Conservation (phyloP, 2,113 vertebrate genomes). For the Microtus ochrogaster region DNA sequence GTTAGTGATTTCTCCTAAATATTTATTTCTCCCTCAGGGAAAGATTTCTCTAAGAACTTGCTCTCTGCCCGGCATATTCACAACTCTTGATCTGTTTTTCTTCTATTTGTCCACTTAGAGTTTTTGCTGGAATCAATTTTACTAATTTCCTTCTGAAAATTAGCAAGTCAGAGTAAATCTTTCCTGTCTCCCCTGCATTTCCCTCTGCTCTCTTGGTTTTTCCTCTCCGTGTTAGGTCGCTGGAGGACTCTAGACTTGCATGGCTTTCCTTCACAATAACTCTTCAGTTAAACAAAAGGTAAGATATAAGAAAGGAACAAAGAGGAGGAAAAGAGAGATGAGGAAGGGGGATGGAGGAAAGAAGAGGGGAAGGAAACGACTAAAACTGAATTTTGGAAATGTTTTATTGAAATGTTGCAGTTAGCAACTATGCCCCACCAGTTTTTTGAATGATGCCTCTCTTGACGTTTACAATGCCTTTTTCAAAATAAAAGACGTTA, state of each 20-base stretch:
- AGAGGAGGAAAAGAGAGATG: not conserved
- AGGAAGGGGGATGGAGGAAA: not conserved
- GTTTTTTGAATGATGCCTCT: not conserved
- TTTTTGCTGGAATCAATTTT: conserved; percentile 78
- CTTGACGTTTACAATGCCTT: not conserved
- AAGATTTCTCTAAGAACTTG: conserved; percentile 80
- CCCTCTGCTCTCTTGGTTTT: not conserved
- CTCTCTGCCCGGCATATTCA: conserved; percentile 68
- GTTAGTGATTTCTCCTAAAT: conserved; percentile 81
- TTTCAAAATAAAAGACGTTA: not conserved
- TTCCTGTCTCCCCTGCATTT: conserved; percentile 16
- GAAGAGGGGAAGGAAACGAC: not conserved
- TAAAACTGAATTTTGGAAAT: conserved; percentile 3
- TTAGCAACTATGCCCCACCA: not conserved
- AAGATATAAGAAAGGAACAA: not conserved
- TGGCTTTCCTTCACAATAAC: not conserved
- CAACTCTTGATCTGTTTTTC: conserved; percentile 77
- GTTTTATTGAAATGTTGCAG: not conserved
- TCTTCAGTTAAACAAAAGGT: not conserved
- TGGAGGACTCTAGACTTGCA: not conserved
- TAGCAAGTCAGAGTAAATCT: conserved; percentile 76
- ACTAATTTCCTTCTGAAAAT: conserved; percentile 74
- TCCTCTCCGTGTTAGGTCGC: not conserved
- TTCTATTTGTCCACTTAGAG: conserved; percentile 73
- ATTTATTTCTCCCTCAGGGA: conserved; percentile 82